phyloP scores from a whole-genome alignment of 2,888 invertebrate genomes.

The Habrosyne pyritoides region DNA sequence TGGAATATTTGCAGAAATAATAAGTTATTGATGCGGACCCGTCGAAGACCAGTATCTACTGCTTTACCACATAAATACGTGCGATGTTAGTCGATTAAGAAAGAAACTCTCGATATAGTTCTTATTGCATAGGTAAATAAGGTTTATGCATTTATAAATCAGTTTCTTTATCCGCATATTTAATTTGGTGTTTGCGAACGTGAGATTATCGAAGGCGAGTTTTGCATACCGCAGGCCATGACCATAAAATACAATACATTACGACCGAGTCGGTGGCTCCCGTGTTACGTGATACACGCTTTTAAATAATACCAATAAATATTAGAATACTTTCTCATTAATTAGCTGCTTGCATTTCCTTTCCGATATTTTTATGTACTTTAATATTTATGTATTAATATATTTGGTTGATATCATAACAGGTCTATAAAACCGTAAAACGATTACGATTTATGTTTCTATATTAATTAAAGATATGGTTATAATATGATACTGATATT shows the following conservation, averaged over 20 bases:
- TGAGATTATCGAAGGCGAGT: slow-evolving; percentile 73
- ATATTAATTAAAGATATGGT: too few relatives aligned
- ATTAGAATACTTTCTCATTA: slow-evolving; percentile 54
- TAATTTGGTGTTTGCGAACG: slow-evolving; percentile 55
- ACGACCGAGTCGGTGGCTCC: slow-evolving; percentile 67
- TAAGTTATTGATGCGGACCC: slow-evolving; percentile 60
- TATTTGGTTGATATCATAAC: neutral
- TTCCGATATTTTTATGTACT: slow-evolving; percentile 24
- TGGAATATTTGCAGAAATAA: slow-evolving; percentile 70
- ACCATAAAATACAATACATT: slow-evolving; percentile 76
- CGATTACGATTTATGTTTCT: neutral
- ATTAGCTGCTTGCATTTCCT: slow-evolving; percentile 42
- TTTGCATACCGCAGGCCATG: slow-evolving; percentile 77
- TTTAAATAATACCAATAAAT: slow-evolving; percentile 63
- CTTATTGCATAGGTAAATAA: slow-evolving; percentile 25
- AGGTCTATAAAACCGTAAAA: neutral
- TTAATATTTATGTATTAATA: slow-evolving; percentile 13
- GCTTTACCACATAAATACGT: slow-evolving; percentile 49
- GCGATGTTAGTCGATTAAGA: slow-evolving; percentile 7
- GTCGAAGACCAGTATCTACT: slow-evolving; percentile 54
- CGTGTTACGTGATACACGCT: slow-evolving; percentile 71
- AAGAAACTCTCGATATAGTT: slow-evolving; percentile 14
- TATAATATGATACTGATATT: too few relatives aligned
- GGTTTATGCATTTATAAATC: slow-evolving; percentile 31
- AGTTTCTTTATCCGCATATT: slow-evolving; percentile 41